These are phyloP conservation scores for Drosophila birchii DNA, from an alignment of 2,888 invertebrate species.

Conservation along the genomic window DNA sequence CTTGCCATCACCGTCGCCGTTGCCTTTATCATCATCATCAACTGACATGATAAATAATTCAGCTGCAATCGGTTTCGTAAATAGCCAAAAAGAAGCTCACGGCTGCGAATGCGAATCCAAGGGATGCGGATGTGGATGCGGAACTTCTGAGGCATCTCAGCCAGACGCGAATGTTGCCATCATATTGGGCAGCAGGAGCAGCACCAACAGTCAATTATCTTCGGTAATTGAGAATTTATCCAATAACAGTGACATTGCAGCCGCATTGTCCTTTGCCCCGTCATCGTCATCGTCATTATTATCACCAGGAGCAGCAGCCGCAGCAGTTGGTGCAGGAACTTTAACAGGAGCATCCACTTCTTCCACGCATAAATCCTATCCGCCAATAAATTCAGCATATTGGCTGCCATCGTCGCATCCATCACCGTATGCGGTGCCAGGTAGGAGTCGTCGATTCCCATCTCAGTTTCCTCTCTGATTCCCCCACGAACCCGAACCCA, in stretches of 20 bases:
- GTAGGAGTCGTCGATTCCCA: slow-evolving; percentile 84
- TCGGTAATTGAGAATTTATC: slow-evolving; percentile 84
- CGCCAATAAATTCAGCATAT: slow-evolving; percentile 93
- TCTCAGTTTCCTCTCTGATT: slow-evolving; percentile 45
- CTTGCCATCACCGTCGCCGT: slow-evolving; percentile 24
- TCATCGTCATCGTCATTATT: slow-evolving; percentile 56
- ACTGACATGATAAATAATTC: slow-evolving; percentile 81
- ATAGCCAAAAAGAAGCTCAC: slow-evolving; percentile 64
- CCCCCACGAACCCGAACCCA: neutral
- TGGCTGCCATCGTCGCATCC: slow-evolving; percentile 93
- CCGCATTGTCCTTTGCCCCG: slow-evolving; percentile 72
- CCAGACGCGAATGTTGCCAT: slow-evolving; percentile 36
- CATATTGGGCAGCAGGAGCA: slow-evolving; percentile 13
- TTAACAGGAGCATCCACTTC: slow-evolving; percentile 39
- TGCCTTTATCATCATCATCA: slow-evolving; percentile 29
- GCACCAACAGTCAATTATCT: slow-evolving; percentile 82
- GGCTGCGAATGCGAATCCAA: slow-evolving; percentile 33
- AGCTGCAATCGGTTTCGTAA: slow-evolving; percentile 76
- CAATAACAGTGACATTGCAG: slow-evolving; percentile 78
- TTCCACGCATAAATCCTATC: slow-evolving; percentile 86
- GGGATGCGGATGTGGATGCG: slow-evolving; percentile 22
- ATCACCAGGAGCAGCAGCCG: slow-evolving; percentile 23
- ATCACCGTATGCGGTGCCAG: slow-evolving; percentile 93
- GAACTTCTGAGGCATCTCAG: slow-evolving; percentile 43
- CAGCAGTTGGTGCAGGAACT: slow-evolving; percentile 30